phyloP scores from a whole-genome alignment of 2,113 vertebrate genomes.

The Odocoileus hemionus region DNA sequence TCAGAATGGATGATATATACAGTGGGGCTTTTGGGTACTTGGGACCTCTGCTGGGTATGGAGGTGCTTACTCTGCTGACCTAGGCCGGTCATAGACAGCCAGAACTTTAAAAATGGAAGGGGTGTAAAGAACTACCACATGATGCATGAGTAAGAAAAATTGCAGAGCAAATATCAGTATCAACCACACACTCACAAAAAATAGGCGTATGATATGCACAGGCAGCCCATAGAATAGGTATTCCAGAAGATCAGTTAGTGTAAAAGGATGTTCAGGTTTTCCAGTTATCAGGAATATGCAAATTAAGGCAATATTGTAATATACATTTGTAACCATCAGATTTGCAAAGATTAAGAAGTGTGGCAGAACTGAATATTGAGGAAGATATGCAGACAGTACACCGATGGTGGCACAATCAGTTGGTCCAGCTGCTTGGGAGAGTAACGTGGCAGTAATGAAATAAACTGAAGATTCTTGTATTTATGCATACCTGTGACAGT shows the following conservation, averaged over 20 bases:
- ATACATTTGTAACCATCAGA: neutral
- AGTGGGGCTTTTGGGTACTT: neutral
- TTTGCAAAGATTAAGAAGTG: neutral
- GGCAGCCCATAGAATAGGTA: neutral
- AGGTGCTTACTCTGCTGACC: neutral
- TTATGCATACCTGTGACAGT: neutral
- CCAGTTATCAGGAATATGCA: neutral
- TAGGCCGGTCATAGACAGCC: neutral
- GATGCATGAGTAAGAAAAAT: neutral
- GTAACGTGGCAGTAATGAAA: neutral
- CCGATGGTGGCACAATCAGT: neutral
- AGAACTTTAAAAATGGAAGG: neutral
- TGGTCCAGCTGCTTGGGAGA: neutral
- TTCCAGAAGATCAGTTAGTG: neutral
- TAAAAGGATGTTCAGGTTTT: neutral
- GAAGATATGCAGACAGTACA: neutral
- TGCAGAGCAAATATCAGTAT: neutral
- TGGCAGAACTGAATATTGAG: neutral
- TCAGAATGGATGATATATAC: neutral
- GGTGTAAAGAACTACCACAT: neutral
- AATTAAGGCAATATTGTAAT: neutral
- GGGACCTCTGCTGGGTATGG: neutral
- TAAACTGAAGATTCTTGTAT: neutral
- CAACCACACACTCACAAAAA: neutral
- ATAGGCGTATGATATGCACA: neutral